Conservation (phyloP, 2,797 vertebrate species). For the Dendrocincla fuliginosa region DNA sequence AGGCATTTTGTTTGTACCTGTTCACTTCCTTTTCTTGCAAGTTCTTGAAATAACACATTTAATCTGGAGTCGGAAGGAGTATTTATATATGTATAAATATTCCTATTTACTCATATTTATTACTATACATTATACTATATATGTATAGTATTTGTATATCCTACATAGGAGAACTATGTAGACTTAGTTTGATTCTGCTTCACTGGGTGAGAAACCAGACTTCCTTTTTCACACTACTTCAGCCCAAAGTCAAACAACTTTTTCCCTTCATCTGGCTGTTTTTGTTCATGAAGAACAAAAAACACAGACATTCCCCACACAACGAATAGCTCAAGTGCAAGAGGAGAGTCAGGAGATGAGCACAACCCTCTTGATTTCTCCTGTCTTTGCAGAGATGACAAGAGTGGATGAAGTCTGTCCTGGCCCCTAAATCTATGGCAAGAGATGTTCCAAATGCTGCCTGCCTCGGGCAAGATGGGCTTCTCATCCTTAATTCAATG, state of each 20-base stretch:
- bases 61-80: background rate
- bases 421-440: background rate
- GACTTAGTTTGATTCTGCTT: background rate
- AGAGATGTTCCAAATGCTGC: background rate
- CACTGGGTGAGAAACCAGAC: background rate
- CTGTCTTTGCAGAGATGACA: background rate
- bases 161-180: background rate
- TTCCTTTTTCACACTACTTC: background rate
- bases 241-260: background rate
- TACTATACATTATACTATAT: no score
- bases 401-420: background rate
- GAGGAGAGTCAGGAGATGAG: background rate
- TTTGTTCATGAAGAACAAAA: background rate
- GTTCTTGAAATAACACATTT: background rate
- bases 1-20: background rate
- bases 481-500: background rate
- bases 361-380: background rate
- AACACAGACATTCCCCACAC: background rate
- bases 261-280: background rate
- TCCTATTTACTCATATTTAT: no score
- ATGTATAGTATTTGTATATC: no score
- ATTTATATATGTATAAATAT: background rate
- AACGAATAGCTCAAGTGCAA: background rate
- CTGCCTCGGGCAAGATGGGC: rapidly evolving
- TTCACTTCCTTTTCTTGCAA: background rate